phyloP scores from a whole-genome alignment of 1,140 invertebrate species.

The Eueides isabella region DNA sequence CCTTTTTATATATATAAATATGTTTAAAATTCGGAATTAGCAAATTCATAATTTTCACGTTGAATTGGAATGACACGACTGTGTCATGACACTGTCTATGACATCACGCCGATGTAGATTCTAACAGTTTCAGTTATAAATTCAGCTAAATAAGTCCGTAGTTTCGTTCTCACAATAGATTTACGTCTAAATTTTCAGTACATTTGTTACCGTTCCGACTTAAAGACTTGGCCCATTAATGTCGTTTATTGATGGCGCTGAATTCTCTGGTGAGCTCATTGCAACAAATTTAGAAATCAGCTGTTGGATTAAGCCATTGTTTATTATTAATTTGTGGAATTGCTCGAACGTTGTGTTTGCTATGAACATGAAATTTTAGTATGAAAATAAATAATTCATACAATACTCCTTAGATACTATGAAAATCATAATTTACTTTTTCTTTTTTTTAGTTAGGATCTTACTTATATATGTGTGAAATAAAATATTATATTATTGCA shows the following conservation, averaged over 20 bases:
- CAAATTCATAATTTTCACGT: no score
- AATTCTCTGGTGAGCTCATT: constrained; percentile 47
- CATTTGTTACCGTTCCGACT: constrained; percentile 29
- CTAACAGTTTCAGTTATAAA: not conserved
- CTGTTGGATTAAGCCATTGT: constrained; percentile 46
- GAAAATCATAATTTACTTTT: not conserved
- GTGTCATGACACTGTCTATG: not conserved
- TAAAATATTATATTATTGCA: no score
- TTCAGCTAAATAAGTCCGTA: not conserved
- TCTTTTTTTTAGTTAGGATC: not conserved
- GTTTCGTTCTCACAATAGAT: constrained; percentile 4
- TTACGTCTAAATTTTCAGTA: constrained; percentile 33
- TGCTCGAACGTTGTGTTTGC: not conserved
- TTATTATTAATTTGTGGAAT: constrained; percentile 23
- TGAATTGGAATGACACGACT: not conserved
- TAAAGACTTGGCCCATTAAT: constrained; percentile 33
- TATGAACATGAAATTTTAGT: not conserved
- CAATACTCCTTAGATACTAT: no score
- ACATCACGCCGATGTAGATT: not conserved
- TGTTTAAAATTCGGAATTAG: no score
- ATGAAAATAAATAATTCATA: not conserved
- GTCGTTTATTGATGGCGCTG: constrained; percentile 38
- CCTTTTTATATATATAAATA: no score
- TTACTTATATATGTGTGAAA: no score
- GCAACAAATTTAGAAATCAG: constrained; percentile 54